Percentiles rank a stretch among this genome's conserved stretches.
These are phyloP conservation scores for Mesochorus sp. DNA, from an alignment of 2,888 invertebrate species.

Conservation along the genomic window DNA sequence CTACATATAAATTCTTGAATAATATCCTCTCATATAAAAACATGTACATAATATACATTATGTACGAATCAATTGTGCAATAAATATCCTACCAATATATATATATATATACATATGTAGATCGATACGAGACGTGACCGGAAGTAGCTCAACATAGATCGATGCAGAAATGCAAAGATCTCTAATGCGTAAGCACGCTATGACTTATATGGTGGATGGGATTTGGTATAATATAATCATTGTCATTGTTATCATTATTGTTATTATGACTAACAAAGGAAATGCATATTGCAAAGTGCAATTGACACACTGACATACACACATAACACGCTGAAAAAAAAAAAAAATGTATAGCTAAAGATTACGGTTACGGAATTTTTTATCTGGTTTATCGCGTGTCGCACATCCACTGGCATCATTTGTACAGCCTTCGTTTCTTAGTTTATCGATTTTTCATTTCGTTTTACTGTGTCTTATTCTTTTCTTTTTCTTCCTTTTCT, in stretches of 20 bases:
- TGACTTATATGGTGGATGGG: constrained; percentile 64
- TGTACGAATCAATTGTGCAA: constrained; percentile 7
- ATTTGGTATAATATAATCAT: constrained; percentile 46
- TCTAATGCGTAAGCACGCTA: constrained; percentile 12
- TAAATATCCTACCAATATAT: neutral
- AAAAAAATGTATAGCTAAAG: constrained; percentile 1
- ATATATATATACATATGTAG: neutral
- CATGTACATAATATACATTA: neutral
- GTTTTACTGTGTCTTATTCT: neutral
- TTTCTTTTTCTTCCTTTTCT: neutral
- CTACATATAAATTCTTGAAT: neutral
- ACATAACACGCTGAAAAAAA: constrained; percentile 9
- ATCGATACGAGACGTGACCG: constrained; percentile 26
- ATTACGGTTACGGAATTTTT: constrained; percentile 30
- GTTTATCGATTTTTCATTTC: neutral
- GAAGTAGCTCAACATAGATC: constrained; percentile 21
- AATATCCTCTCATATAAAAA: neutral
- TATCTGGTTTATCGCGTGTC: neutral
- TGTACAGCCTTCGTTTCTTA: neutral
- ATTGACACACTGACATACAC: neutral
- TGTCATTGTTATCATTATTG: constrained; percentile 5
- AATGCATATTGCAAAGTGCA: constrained; percentile 11
- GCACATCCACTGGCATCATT: constrained; percentile 33
- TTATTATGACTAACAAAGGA: constrained; percentile 25
- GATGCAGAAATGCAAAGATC: neutral